Evolutionary conservation across 1,140 invertebrate genomes (phyloP).

Genomic region (Ctenoplectra terminalis): DNA sequence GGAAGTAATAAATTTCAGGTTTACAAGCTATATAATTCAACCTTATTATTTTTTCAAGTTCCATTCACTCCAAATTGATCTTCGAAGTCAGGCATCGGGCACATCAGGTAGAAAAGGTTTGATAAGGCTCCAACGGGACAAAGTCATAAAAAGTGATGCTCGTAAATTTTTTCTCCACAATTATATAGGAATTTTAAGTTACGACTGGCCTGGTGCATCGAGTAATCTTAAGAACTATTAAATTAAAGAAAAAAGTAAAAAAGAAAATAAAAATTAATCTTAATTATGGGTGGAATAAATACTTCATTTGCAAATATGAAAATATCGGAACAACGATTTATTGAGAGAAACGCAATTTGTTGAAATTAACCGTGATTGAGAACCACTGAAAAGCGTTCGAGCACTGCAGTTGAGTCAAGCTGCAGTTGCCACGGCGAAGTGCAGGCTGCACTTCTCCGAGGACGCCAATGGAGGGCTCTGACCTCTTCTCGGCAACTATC

Average conservation of each 20-base stretch:
- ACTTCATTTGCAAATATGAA: not conserved
- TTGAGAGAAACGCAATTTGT: not conserved
- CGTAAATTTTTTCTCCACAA: not conserved
- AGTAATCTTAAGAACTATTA: not conserved
- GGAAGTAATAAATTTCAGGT: not conserved
- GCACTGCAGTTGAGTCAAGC: conserved; percentile 61
- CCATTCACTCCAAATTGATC: not conserved
- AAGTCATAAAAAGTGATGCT: not conserved
- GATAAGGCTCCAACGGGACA: too few relatives aligned
- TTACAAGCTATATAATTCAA: not conserved
- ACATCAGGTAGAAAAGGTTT: too few relatives aligned
- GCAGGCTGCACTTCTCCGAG: conserved; percentile 63
- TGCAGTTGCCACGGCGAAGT: conserved; percentile 69
- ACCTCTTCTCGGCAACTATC: conserved; percentile 64
- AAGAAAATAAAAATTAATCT: not conserved
- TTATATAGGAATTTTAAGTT: not conserved
- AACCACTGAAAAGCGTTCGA: conserved; percentile 65
- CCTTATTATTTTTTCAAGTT: not conserved
- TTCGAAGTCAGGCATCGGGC: too few relatives aligned
- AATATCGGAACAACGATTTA: not conserved
- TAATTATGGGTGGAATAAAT: not conserved
- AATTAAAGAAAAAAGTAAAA: not conserved
- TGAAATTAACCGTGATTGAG: conserved; percentile 55
- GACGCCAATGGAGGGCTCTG: conserved; percentile 73
- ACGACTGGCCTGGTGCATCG: not conserved